Base-by-base conservation (phyloP, 2,113 vertebrate species). In the Paramormyrops kingsleyae region DNA sequence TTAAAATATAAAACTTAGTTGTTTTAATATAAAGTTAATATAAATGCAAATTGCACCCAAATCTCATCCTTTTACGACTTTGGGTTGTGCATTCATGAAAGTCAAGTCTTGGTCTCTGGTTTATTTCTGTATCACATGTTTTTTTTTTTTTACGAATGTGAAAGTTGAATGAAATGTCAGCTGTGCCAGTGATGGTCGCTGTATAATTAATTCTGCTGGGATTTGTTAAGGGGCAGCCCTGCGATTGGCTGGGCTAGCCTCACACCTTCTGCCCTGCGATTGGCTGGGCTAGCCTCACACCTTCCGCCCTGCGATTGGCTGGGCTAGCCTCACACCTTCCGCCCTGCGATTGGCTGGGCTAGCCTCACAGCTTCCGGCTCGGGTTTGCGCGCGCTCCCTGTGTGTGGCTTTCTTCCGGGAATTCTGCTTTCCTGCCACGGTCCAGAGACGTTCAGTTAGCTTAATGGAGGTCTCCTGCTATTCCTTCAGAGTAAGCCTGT, bases 21-120 rank as follows among this genome's bases (percentile, higher is more conserved):
- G n/a, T 70, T 70, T 70, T 70, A 70, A 70, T 70, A 70, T 27
- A 70, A 70, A 70, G 74, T 80, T 80, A 80, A 80, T 39, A 80
- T 80, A 17, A 80, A 42, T 80, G 74, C 35, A 80, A 80, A 80
- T 49, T 49, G 83, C 83, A 19, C 15, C 31, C 35, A 80, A 42
- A 80, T 42, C 31, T 80, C 35, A 80, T 80, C 42, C 17, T 21
- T 80, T 39, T 39, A 42, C 1, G 24, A 85, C 46, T 46, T 85
- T 49, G 19, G 19, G 44, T 80, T 85, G 19, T 46, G 44, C 83
- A 4, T 85, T 85, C 15, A 7, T 49, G 44, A 70, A 70, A 70
- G 31, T 80, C 13, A 42, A 80, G 74, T 17, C 35, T 42, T 80
- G 74, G 35, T 80, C 5, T 39, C 35, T 42, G 62, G 62, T 70